These are phyloP conservation scores for Stylophora pistillata DNA, from an alignment of 64 coral and sea anemone species.

Conservation along the genomic window DNA sequence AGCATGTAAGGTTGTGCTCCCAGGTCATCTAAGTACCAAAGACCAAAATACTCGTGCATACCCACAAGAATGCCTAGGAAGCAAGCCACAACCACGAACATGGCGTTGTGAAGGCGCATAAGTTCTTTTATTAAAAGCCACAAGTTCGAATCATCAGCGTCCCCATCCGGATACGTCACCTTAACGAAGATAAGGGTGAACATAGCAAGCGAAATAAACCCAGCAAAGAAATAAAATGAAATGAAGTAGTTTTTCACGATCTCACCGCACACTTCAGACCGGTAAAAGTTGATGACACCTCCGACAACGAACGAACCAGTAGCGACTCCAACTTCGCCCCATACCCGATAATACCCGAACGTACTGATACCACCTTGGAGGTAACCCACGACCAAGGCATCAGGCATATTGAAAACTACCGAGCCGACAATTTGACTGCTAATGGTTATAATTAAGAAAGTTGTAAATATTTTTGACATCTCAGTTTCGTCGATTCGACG, in stretches of 20 bases:
- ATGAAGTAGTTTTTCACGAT: constrained; percentile 48
- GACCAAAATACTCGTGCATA: constrained; percentile 42
- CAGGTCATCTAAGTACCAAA: constrained; percentile 65
- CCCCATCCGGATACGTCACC: constrained; percentile 34
- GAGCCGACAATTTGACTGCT: constrained; percentile 31
- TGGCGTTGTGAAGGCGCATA: constrained; percentile 13
- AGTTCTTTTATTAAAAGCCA: not conserved
- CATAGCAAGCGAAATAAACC: constrained; percentile 47
- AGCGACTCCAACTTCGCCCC: constrained; percentile 51
- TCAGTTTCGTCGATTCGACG: constrained; percentile 16
- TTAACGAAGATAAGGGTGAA: constrained; percentile 34
- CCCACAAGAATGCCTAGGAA: constrained; percentile 51
- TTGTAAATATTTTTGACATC: not conserved
- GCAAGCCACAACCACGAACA: constrained; percentile 21
- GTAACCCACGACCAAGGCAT: constrained; percentile 41
- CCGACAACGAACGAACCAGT: constrained; percentile 48
- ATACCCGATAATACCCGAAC: constrained; percentile 64
- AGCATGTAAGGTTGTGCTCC: constrained; percentile 45
- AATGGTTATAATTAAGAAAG: constrained; percentile 31
- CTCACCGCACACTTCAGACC: constrained; percentile 55
- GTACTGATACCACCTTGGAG: constrained; percentile 22
- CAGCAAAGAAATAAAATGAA: constrained; percentile 68
- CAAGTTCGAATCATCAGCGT: not conserved
- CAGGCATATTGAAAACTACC: constrained; percentile 28
- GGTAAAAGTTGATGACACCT: constrained; percentile 44